Base-by-base conservation (phyloP, 30 jellyfish, hydroid and myxozoan genomes). In the Chrysaora quinquecirrha region DNA sequence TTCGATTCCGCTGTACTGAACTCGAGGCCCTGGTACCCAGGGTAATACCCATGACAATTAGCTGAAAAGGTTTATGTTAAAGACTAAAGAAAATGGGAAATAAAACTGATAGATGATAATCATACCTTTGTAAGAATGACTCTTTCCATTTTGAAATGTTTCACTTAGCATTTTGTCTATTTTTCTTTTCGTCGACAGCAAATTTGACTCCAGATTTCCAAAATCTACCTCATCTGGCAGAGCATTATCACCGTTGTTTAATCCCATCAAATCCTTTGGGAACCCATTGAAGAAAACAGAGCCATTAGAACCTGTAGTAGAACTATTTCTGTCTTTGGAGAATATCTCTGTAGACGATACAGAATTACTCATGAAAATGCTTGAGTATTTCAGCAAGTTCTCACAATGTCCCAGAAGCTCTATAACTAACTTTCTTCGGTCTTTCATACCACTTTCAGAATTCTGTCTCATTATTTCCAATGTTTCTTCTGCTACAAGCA, bases 401-500 rank as follows among this genome's bases (percentile, higher is more conserved):
- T 49, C 60, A 48, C 88, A 75, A 35, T 86, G 90, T 34, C 68
- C 75, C 60, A 86, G 30, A 48, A 86, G 28, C 0, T 56, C 80
- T 24, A 25, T 20, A 7, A 58, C 30, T 50, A 58, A 32, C 12
- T 25, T 34, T 33, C 47, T 35, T 22, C 78, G 46, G n/a, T 76
- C 73, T 1, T 47, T 38, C 10, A 24, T 18, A 1, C 14, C 24
- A 25, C n/a, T 9, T 35, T 32, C 71, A 18, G 25, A 2, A 23
- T 30, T 75, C 33, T 24, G 27, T 0, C 56, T 58, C 12, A 65
- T 23, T 48, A 66, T 12, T 12, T 47, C 50, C 1, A 30, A 65
- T 16, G 43, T 52, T 52, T 67, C 96, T 7, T 61, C 48, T 16
- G 96, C 89, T 11, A 87, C 71, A 24, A 86, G 65, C 68, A 86